A percentile compares a stretch with the other conserved stretches of the same genome.
Evolutionary conservation across 2,113 vertebrate species (phyloP).

Genomic region (Mobula hypostoma): DNA sequence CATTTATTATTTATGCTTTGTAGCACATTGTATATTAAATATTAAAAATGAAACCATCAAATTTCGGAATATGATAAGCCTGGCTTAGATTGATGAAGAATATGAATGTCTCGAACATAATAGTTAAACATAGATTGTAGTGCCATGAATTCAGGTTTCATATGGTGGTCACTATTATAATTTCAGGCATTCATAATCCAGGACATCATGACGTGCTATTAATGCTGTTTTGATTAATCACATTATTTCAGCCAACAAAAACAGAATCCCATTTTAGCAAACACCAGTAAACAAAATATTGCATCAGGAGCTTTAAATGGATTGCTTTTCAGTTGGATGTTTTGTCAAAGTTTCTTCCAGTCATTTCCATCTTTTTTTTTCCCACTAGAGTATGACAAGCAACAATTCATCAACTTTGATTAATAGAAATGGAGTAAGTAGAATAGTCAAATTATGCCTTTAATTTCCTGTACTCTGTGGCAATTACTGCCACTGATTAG

Average conservation of each 20-base stretch:
- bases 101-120: too few relatives aligned
- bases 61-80: neutral
- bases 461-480: neutral
- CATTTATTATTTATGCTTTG: slow-evolving; percentile 17
- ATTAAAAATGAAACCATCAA: neutral
- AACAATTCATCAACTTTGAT: slow-evolving; percentile 59
- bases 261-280: neutral
- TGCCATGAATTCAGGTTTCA: neutral
- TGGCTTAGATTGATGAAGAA: neutral
- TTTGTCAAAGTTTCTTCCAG: neutral
- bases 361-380: slow-evolving; percentile 41
- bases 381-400: slow-evolving; percentile 60
- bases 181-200: neutral
- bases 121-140: neutral
- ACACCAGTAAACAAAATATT: neutral
- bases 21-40: neutral
- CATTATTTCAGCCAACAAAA: neutral
- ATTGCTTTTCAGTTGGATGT: neutral
- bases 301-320: neutral
- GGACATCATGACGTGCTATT: neutral
- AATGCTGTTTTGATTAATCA: neutral
- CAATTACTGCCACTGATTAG: neutral
- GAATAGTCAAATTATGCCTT: neutral
- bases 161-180: neutral
- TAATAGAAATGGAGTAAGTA: slow-evolving; percentile 66